Evolutionary conservation across 2,113 vertebrate species (phyloP), one percentile per base, ranked within the genome.

Genomic region (Apteryx mantelli): DNA sequence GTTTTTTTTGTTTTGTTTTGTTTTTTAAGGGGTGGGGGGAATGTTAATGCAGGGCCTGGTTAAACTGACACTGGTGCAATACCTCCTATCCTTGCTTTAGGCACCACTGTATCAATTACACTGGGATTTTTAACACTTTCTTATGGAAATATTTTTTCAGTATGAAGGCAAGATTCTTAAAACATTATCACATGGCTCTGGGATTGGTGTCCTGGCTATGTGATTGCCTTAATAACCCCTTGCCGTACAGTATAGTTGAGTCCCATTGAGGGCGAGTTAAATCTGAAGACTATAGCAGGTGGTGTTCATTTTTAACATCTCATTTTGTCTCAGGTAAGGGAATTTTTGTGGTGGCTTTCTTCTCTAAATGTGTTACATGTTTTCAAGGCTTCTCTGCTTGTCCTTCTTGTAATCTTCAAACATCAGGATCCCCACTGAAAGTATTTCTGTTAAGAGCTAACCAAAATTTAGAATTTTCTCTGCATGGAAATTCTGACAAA

Each of bases 21-120:
- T 38, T 38, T 38, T 38, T 38, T 38, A 38, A 38, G 36, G 36
- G 36, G 36, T 38, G 36, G 36, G 36, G 36, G 21, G 8, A 7
- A 13, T 17, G 6, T 38, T 52, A 52, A 50, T 28, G 32, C 60
- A 18, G 16, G 40, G 26, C 12, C 36, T 38, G 36, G 36, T 82
- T 53, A 38, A 61, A 10, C 24, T 21, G 30, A 25, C 22, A 6
- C 14, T 9, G 50, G 42, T 11, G 12, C 9, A 32, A 12, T 14
- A 20, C n/a, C 8, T 44, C 1, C 2, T 36, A 3, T 36, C 9
- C 1, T 44, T 8, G 16, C 46, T 5, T 65, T 38, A 56, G 9
- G 52, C 30, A 26, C 11, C 8, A 13, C 44, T 30, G 19, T 42
- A 68, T 88, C 15, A 17, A 4, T 95, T 75, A 32, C 28, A 16